A percentile compares a stretch with the other conserved stretches of the same genome.
These are phyloP conservation scores for Drosophila leonis DNA, from an alignment of 2,888 invertebrate species.

Conservation along the genomic window DNA sequence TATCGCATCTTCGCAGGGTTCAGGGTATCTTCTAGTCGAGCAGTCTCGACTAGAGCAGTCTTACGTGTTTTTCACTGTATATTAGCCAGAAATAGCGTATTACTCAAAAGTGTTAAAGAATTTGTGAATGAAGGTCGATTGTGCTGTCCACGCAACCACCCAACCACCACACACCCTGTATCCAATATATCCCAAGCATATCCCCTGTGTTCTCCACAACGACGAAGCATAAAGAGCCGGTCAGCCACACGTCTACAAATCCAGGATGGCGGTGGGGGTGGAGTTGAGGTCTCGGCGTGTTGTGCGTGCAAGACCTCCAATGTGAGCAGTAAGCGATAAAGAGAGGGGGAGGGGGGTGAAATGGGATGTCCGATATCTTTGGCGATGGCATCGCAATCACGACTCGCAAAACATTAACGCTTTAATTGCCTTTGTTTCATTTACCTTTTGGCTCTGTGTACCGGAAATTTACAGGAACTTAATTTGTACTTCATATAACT, in stretches of 20 bases:
- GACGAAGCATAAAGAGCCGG: not conserved
- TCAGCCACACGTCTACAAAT: constrained; percentile 21
- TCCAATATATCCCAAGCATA: constrained; percentile 17
- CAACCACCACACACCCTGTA: not conserved
- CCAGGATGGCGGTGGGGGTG: not conserved
- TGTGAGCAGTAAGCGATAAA: not conserved
- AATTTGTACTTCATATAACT: constrained; percentile 64
- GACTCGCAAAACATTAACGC: constrained; percentile 65
- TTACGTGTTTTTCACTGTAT: not conserved
- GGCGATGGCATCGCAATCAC: constrained; percentile 57
- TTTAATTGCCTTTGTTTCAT: constrained; percentile 80
- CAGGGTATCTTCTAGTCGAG: too few species aligned
- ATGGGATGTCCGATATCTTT: constrained; percentile 27
- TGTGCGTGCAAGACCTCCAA: constrained; percentile 13
- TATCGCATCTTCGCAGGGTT: too few species aligned
- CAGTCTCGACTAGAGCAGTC: too few species aligned
- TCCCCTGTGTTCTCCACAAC: not conserved
- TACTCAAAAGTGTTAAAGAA: constrained; percentile 7
- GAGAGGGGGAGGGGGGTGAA: not conserved
- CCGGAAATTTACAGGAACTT: constrained; percentile 81
- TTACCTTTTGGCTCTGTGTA: constrained; percentile 66
- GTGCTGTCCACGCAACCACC: not conserved
- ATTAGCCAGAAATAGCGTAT: not conserved
- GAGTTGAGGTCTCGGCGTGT: not conserved
- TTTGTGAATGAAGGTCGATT: constrained; percentile 2